A percentile compares a stretch with the other conserved stretches of the same genome.
These are phyloP conservation scores for Spheniscus humboldti DNA, from an alignment of 2,797 vertebrate genomes.

Conservation along the genomic window DNA sequence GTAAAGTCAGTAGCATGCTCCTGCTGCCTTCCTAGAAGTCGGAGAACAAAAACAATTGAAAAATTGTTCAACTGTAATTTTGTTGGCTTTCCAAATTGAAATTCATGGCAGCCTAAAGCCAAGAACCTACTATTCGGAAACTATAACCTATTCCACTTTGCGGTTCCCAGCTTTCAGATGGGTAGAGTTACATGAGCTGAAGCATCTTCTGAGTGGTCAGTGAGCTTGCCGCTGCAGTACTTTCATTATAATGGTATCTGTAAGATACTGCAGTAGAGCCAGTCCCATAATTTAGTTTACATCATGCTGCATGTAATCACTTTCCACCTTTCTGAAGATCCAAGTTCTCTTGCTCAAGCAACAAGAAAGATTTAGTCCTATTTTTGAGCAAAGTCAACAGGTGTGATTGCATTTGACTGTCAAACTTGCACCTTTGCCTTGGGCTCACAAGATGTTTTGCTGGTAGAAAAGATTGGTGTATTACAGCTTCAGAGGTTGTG, in stretches of 20 bases:
- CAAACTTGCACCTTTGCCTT: neutral
- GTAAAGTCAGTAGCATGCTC: neutral
- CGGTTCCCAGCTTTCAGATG: neutral
- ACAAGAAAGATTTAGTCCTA: neutral
- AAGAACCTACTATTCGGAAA: neutral
- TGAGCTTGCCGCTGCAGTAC: neutral
- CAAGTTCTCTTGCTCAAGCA: neutral
- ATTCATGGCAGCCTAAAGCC: neutral
- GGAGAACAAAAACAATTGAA: neutral
- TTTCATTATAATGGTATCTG: neutral
- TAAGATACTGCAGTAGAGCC: neutral
- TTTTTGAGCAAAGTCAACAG: neutral
- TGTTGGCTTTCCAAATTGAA: neutral
- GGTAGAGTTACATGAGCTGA: neutral
- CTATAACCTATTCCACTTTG: neutral
- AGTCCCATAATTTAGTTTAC: neutral
- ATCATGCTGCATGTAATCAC: neutral
- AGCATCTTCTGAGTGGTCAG: neutral
- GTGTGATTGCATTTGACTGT: neutral
- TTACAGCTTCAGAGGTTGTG: neutral
- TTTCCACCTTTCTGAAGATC: neutral
- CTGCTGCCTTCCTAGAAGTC: neutral
- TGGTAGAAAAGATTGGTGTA: neutral
- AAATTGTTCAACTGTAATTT: neutral
- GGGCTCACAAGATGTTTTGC: neutral